Percentiles rank a stretch among this genome's conserved stretches.
Evolutionary conservation across 1,140 invertebrate genomes (phyloP).

Genomic region (Saxidomus purpurata): DNA sequence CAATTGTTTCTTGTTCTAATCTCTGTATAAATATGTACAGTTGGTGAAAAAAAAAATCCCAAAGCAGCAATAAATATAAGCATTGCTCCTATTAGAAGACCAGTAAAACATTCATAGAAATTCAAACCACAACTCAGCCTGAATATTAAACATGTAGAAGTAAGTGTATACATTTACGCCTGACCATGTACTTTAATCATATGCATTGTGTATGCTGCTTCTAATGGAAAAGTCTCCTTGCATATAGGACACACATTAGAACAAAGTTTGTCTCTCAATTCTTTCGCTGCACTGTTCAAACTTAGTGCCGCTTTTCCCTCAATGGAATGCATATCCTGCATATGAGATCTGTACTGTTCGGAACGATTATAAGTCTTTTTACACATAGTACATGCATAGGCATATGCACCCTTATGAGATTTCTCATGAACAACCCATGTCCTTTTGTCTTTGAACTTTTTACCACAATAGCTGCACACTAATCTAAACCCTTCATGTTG

Average conservation of each 20-base stretch:
- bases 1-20: too few species aligned
- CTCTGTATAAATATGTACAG: too few species aligned
- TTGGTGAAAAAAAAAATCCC: too few species aligned
- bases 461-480: constrained; percentile 44
- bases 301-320: constrained; percentile 12
- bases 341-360: constrained; percentile 22
- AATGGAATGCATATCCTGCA: constrained; percentile 46
- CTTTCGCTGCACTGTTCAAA: constrained; percentile 27
- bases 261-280: constrained; percentile 28
- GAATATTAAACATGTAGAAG: too few species aligned
- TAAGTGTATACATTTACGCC: too few species aligned
- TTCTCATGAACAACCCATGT: constrained; percentile 44
- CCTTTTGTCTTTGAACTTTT: constrained; percentile 48
- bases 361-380: constrained; percentile 34
- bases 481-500: constrained; percentile 47
- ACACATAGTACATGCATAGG: constrained; percentile 36
- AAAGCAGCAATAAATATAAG: too few species aligned
- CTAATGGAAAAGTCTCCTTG: constrained; percentile 42
- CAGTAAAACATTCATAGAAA: too few species aligned
- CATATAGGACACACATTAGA: constrained; percentile 25
- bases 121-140: too few species aligned
- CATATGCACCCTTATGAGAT: constrained; percentile 48
- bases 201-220: constrained; percentile 19
- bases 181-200: constrained; percentile 37
- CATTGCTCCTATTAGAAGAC: too few species aligned